phyloP scores from a whole-genome alignment of 92 coral and sea anemone species.

The Virgularia gustaviana region DNA sequence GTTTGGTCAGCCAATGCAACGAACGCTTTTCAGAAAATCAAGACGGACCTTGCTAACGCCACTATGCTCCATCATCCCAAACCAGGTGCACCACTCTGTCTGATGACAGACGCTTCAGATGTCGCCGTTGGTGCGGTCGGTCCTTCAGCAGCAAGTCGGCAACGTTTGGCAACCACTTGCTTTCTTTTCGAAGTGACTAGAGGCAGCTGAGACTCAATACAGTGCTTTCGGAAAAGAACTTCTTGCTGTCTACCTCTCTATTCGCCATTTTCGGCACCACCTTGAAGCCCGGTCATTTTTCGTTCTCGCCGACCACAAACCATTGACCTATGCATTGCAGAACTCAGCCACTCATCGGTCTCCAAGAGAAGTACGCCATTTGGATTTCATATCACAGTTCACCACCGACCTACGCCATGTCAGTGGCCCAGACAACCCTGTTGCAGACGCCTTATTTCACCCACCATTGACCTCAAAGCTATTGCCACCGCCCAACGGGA shows the following conservation, averaged over 20 bases:
- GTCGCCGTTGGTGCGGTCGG: slow-evolving; percentile 19
- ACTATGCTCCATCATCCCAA: background rate
- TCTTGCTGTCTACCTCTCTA: background rate
- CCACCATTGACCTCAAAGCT: background rate
- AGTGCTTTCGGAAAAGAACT: slow-evolving; percentile 16
- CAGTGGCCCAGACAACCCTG: background rate
- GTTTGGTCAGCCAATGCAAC: background rate
- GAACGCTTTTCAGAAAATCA: background rate
- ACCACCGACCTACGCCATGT: slow-evolving; percentile 21
- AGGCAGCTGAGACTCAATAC: slow-evolving; percentile 13
- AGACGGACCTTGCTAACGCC: slow-evolving; percentile 4
- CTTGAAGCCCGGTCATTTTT: slow-evolving; percentile 3
- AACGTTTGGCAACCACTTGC: slow-evolving; percentile 23
- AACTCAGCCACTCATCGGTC: background rate
- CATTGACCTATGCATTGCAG: background rate
- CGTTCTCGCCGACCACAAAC: slow-evolving; percentile 5
- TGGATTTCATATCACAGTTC: slow-evolving; percentile 8
- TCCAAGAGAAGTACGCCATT: slow-evolving; percentile 12
- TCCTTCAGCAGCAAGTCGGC: slow-evolving; percentile 11
- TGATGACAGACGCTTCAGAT: slow-evolving; percentile 4
- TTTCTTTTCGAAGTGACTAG: slow-evolving; percentile 16
- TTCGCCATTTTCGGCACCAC: slow-evolving; percentile 11
- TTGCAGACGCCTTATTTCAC: slow-evolving; percentile 23
- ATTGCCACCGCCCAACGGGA: background rate
- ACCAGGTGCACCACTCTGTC: slow-evolving; percentile 12